Evolutionary conservation across 2,113 vertebrate genomes (phyloP), one percentile per base, ranked within the genome.

Genomic region (Nesoenas mayeri): DNA sequence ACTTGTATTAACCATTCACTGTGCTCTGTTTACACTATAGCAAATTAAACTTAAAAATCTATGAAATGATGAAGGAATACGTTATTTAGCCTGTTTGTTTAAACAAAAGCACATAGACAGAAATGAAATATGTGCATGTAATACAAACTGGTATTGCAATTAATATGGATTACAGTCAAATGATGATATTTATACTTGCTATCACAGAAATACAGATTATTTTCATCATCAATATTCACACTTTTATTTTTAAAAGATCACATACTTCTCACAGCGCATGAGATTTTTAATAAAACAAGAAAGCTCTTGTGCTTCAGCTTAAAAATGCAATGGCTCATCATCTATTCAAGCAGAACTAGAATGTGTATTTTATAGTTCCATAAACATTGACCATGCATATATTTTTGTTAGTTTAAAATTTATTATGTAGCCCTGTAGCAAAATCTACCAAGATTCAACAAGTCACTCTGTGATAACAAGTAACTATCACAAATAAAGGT

Each of bases 261-360:
- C 3, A 21, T 75, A 38, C 18, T 25, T 90, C 57, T 92, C 65
- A 62, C 19, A 47, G 13, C 21, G 11, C 64, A 12, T 54, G 85
- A 80, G 78, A 28, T 13, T 56, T 93, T 89, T 77, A 94, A 88
- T 75, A 93, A 56, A 7, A 66, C 42, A 64, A 92, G 83, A 91
- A 75, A 85, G n/a, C 31, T 26, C 40, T 85, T 14, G 0, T 73
- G 42, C 72, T 80, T 89, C 31, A 88, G 60, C 58, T 96, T 84
- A 74, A 88, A 96, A 92, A 77, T 11, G 64, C 34, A 64, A 22
- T 65, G 48, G 29, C 84, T 81, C 70, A 48, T 90, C 22, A 38
- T 64, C 64, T 77, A 28, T 73, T 87, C 18, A 78, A 84, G 84
- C 62, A 90, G 20, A 81, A 67, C 32, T 87, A 18, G 38, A 91